Percentiles rank a stretch among this genome's conserved stretches.
Evolutionary conservation across 2,888 invertebrate species (phyloP).

Genomic region (Agonopterix alstromeriana): DNA sequence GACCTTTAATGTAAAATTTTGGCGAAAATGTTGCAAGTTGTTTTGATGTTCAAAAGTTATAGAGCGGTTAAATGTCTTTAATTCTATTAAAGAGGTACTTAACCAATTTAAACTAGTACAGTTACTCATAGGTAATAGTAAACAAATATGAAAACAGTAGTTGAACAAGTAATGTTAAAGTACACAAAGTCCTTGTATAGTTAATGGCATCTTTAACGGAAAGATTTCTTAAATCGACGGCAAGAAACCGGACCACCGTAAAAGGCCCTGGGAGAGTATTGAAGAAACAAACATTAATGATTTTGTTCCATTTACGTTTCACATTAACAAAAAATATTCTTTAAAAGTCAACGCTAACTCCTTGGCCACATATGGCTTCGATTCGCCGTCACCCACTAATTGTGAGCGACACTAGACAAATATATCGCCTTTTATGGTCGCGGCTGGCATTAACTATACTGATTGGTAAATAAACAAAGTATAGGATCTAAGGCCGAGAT

Average conservation of each 20-base stretch:
- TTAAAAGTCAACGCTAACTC: conserved; percentile 55
- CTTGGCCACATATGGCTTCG: conserved; percentile 64
- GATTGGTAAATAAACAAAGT: conserved; percentile 71
- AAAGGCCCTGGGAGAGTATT: conserved; percentile 45
- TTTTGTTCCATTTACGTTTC: conserved; percentile 61
- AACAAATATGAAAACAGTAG: too few relatives aligned
- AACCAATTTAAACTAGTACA: too few relatives aligned
- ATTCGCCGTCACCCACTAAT: conserved; percentile 67
- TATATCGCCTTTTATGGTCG: conserved; percentile 70
- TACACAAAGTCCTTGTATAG: background rate
- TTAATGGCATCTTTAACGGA: conserved; percentile 1
- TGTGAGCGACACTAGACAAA: conserved; percentile 70
- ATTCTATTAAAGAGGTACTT: too few relatives aligned
- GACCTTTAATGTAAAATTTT: background rate
- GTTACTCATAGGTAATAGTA: too few relatives aligned
- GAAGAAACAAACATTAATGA: conserved; percentile 64
- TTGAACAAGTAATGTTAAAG: too few relatives aligned
- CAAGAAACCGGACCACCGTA: conserved; percentile 35
- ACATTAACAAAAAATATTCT: conserved; percentile 62
- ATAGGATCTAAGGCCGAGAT: conserved; percentile 53
- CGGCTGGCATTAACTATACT: conserved; percentile 56
- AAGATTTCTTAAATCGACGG: background rate
- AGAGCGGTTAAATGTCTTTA: too few relatives aligned
- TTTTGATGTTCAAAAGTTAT: background rate
- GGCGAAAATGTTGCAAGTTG: too few relatives aligned